Evolutionary conservation across 2,113 vertebrate genomes (phyloP).

Genomic region (Chrysochloris asiatica): DNA sequence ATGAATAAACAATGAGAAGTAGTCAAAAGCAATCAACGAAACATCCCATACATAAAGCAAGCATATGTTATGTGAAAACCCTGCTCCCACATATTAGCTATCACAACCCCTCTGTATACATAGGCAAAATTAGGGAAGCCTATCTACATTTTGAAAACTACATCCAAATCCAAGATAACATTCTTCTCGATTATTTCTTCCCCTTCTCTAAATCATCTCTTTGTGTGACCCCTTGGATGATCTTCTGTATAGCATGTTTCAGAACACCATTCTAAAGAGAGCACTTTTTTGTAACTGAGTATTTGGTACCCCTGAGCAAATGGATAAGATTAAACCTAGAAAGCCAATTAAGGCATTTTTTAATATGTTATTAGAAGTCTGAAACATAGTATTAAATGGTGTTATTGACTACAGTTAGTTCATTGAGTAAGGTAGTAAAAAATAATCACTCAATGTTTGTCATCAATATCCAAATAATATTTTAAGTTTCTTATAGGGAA

Average conservation of each 20-base stretch:
- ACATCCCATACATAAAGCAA: constrained; percentile 29
- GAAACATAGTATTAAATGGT: constrained; percentile 2
- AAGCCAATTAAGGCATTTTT: constrained; percentile 33
- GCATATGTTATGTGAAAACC: constrained; percentile 12
- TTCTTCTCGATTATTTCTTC: not conserved
- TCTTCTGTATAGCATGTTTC: not conserved
- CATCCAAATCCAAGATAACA: constrained; percentile 26
- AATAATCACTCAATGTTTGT: constrained; percentile 42
- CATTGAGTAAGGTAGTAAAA: constrained; percentile 28
- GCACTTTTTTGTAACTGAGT: not conserved
- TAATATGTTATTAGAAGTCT: not conserved
- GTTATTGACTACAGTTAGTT: constrained; percentile 10
- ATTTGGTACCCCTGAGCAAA: constrained; percentile 26
- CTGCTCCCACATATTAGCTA: constrained; percentile 12
- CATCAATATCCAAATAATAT: constrained; percentile 43
- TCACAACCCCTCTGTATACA: not conserved
- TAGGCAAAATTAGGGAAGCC: constrained; percentile 1
- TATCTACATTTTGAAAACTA: not conserved
- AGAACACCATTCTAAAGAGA: constrained; percentile 20
- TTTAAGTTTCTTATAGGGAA: constrained; percentile 28
- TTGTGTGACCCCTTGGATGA: not conserved
- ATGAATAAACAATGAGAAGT: not conserved
- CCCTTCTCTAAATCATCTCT: not conserved
- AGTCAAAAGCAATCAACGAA: constrained; percentile 33
- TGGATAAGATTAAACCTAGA: constrained; percentile 48